A percentile compares a stretch with the other conserved stretches of the same genome.
Evolutionary conservation across 2,797 vertebrate species (phyloP).

Genomic region (Oryzias dopingdopingensis): DNA sequence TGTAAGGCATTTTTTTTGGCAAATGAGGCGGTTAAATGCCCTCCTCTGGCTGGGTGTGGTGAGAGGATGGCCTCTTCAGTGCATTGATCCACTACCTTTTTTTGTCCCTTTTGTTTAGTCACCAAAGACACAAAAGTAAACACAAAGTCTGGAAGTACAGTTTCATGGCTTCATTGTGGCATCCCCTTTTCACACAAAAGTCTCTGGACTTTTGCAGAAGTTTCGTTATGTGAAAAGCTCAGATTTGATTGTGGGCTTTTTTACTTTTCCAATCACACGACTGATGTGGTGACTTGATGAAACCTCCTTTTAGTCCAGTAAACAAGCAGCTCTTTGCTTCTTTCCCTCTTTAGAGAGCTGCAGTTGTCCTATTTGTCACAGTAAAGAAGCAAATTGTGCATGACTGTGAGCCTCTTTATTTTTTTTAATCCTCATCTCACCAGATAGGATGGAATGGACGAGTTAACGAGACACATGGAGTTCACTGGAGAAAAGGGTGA

Average conservation of each 20-base stretch:
- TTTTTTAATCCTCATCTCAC: constrained; percentile 42
- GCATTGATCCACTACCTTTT: constrained; percentile 30
- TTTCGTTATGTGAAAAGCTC: background rate
- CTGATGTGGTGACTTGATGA: constrained; percentile 12
- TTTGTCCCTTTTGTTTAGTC: constrained; percentile 57
- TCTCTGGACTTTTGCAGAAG: background rate
- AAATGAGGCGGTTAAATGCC: constrained; percentile 33
- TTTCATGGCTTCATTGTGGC: constrained; percentile 29
- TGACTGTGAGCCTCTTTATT: constrained; percentile 11
- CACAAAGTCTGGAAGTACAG: constrained; percentile 20
- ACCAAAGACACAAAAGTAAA: constrained; percentile 42
- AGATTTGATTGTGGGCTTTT: constrained; percentile 12
- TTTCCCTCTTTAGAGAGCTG: constrained; percentile 21
- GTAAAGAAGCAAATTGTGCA: constrained; percentile 4
- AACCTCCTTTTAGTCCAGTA: constrained; percentile 15
- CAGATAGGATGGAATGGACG: constrained; percentile 92
- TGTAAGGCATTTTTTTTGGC: background rate
- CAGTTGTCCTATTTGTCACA: constrained; percentile 26
- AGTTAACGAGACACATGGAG: constrained; percentile 78
- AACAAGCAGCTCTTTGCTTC: constrained; percentile 21
- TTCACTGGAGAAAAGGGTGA: constrained; percentile 74
- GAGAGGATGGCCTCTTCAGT: constrained; percentile 44
- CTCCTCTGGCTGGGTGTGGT: constrained; percentile 66
- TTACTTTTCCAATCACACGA: constrained; percentile 23
- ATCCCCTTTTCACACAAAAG: constrained; percentile 12